Percentiles rank a stretch among this genome's conserved stretches.
phyloP scores from a whole-genome alignment of 2,888 invertebrate genomes.

The Oscheius onirici region DNA sequence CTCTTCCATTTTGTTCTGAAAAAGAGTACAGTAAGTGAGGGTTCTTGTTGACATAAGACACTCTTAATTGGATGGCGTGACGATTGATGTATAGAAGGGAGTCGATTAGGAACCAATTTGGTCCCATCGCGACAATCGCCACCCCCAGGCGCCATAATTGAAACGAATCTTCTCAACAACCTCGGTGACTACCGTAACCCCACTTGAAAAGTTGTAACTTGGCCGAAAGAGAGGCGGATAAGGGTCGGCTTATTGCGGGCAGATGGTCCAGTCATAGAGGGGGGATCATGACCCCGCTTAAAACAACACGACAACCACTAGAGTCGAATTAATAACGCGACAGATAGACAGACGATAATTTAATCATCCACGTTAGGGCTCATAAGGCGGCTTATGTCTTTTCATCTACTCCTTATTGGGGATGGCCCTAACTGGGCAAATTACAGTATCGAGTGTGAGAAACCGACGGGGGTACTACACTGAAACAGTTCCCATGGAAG shows the following conservation, averaged over 20 bases:
- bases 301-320: slow-evolving; percentile 27
- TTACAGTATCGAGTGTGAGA: too few species aligned
- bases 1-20: slow-evolving; percentile 97
- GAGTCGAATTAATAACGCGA: slow-evolving; percentile 25
- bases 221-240: slow-evolving; percentile 1
- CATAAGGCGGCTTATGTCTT: slow-evolving; percentile 32
- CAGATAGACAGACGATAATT: slow-evolving; percentile 26
- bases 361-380: slow-evolving; percentile 30
- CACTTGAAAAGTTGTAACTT: background rate
- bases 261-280: slow-evolving; percentile 18
- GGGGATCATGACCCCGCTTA: slow-evolving; percentile 13
- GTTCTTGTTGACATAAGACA: slow-evolving; percentile 15
- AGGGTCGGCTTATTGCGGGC: background rate
- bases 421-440: too few species aligned
- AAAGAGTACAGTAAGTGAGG: background rate
- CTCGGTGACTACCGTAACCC: slow-evolving; percentile 19
- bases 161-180: slow-evolving; percentile 26
- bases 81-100: slow-evolving; percentile 33
- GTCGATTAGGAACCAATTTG: slow-evolving; percentile 35
- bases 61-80: slow-evolving; percentile 33
- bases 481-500: too few species aligned
- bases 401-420: background rate
- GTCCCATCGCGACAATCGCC: slow-evolving; percentile 32
- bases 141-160: slow-evolving; percentile 32
- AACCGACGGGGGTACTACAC: too few species aligned